phyloP scores from a whole-genome alignment of 2,113 vertebrate species.

The Neomonachus schauinslandi region DNA sequence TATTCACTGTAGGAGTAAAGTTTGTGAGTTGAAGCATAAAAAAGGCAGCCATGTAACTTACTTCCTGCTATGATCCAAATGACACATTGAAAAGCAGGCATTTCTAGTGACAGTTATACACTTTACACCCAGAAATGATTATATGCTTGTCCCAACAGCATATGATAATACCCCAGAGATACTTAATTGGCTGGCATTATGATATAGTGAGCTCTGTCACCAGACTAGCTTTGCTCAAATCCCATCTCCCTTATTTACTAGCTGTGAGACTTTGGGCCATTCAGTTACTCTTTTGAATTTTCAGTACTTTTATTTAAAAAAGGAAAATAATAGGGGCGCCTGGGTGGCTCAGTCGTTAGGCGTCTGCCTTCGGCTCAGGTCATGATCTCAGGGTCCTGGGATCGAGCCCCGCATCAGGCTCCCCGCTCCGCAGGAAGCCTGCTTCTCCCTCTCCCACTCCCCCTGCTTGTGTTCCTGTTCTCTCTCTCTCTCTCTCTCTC shows the following conservation, averaged over 20 bases:
- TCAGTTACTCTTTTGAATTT: neutral
- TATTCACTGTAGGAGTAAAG: neutral
- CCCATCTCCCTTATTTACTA: neutral
- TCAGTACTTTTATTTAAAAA: neutral
- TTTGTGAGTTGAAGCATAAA: neutral
- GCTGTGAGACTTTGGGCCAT: neutral
- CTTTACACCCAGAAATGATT: neutral
- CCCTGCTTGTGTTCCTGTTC: no score
- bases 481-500: no score
- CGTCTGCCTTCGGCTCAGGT: no score
- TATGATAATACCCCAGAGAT: neutral
- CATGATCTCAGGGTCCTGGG: no score
- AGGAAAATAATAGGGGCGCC: neutral
- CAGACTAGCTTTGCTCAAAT: neutral
- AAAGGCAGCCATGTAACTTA: neutral
- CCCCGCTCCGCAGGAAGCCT: no score
- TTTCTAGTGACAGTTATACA: neutral
- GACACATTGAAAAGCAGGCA: neutral
- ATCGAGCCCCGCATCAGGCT: no score
- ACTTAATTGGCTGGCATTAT: neutral
- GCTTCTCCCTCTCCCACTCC: no score
- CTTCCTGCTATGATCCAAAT: neutral
- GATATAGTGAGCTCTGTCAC: neutral
- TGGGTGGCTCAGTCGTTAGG: no score
- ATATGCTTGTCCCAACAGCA: neutral